phyloP scores from a whole-genome alignment of 2,797 vertebrate genomes.

The Strix occidentalis region DNA sequence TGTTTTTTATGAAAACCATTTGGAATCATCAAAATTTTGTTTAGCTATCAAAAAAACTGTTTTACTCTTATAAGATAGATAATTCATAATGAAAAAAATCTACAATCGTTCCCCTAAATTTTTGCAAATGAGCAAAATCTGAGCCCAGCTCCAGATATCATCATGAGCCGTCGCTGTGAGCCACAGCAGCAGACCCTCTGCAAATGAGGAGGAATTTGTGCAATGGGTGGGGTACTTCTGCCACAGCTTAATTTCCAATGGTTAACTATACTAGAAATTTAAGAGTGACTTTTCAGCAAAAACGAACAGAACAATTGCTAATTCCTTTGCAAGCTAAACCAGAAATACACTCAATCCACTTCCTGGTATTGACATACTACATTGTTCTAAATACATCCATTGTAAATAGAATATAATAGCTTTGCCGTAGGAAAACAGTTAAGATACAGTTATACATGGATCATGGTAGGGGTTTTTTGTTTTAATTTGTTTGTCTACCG shows the following conservation, averaged over 20 bases:
- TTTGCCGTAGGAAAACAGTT: conserved; percentile 50
- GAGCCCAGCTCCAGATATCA: background rate
- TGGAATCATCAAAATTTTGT: background rate
- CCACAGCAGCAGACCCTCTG: background rate
- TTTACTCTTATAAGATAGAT: background rate
- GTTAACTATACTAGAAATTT: background rate
- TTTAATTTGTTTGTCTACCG: conserved; percentile 24
- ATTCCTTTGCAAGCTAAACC: conserved; percentile 49
- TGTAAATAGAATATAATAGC: conserved; percentile 82
- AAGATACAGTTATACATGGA: background rate
- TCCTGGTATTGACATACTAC: conserved; percentile 84
- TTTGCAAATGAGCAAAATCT: background rate
- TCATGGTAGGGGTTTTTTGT: background rate
- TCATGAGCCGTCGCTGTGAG: background rate
- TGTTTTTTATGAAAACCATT: background rate
- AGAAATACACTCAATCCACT: conserved; percentile 69
- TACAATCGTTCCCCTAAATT: background rate
- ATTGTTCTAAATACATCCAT: conserved; percentile 84
- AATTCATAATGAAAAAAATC: background rate
- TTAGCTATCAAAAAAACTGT: background rate
- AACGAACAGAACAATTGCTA: conserved; percentile 12
- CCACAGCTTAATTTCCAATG: background rate
- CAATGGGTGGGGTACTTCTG: background rate
- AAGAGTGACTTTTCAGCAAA: conserved; percentile 38
- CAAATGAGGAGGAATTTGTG: background rate